Base-by-base conservation (phyloP, 2,797 vertebrate species). In the Austrolebias charrua region DNA sequence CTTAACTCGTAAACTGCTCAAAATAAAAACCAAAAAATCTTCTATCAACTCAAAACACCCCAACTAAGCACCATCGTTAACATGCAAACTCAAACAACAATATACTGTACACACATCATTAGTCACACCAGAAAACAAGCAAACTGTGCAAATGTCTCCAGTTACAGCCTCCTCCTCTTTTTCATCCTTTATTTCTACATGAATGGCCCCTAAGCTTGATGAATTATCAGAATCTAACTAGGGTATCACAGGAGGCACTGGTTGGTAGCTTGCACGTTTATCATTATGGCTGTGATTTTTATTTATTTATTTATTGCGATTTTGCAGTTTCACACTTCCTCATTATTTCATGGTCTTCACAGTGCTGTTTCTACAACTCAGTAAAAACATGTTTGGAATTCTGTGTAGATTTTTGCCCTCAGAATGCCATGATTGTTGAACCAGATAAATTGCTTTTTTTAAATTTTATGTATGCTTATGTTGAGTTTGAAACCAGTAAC, bases 61-160 rank as follows among this genome's bases (percentile, higher is more conserved):
- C 9, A 48, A 44, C 24, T 63, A 68, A 71, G 33, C 60, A 29
- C 7, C 38, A 68, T 76, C 52, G 84, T 79, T 75, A 76, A 52
- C 2, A 6, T 4, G 11, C 48, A 49, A 63, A 20, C 62, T 61
- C 65, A 29, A 54, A 57, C 57, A 52, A 51, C 46, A 60, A 13
- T 31, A 14, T 9, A n/a, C n/a, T n/a, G n/a, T n/a, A 24, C 24
- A 63, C 43, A 58, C 12, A 14, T 54, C 66, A 75, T 75, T 68
- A 73, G 52, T 60, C 62, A 57, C 60, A n/a, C 63, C 14, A 15
- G 8, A 42, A 60, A 74, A 76, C 65, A 52, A 59, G 35, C 60
- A 69, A 67, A 75, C 67, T 40, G 5, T 67, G 54, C 46, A 71
- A 47, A 63, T 71, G 75, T 66, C 44, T 60, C 45, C 45, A 51